Evolutionary conservation across 2,797 vertebrate genomes (phyloP), one percentile per base, ranked within the genome.

Genomic region (Selene dorsalis): DNA sequence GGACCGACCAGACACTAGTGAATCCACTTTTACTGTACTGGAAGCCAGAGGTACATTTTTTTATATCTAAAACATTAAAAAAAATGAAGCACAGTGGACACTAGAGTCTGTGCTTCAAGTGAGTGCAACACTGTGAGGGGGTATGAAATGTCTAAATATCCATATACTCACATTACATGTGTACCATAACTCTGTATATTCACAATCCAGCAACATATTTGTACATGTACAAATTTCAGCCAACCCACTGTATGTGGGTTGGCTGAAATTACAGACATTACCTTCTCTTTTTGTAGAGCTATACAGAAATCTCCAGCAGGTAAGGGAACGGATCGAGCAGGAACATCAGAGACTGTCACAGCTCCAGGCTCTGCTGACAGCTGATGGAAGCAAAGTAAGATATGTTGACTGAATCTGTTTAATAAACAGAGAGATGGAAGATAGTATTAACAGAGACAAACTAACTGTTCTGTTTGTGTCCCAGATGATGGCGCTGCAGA

Each of bases 261-360:
- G 2, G 0, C 16, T 35, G 3, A 4, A 52, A 45, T 70, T 1
- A n/a, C n/a, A n/a, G n/a, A n/a, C n/a, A n/a, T n/a, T n/a, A n/a
- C n/a, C n/a, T n/a, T 75, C 4, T 83, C 35, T 50, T 16, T 2
- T 32, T 91, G 57, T 89, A 96, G 94, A 91, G 52, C 87, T 96
- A 47, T 93, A 92, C 91, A 90, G 90, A 85, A 86, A 82, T 78
- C 94, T 97, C 86, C 92, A 94, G 80, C 89, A 83, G 69, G 91
- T 96, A 88, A 93, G 93, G 35, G 83, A 30, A 57, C 93, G 85
- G 77, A 94, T 97, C 84, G 87, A 91, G 75, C 92, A 93, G 77
- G 96, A 96, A 81, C 95, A 94, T 59, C 81, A 62, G 68, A 93
- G 83, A 52, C 94, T 97, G 61, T 89, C 89, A 38, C 86, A 89